Percentiles rank a stretch among this genome's conserved stretches.
phyloP scores from a whole-genome alignment of 2,888 invertebrate genomes.

The Coronaproctus castanopsis region DNA sequence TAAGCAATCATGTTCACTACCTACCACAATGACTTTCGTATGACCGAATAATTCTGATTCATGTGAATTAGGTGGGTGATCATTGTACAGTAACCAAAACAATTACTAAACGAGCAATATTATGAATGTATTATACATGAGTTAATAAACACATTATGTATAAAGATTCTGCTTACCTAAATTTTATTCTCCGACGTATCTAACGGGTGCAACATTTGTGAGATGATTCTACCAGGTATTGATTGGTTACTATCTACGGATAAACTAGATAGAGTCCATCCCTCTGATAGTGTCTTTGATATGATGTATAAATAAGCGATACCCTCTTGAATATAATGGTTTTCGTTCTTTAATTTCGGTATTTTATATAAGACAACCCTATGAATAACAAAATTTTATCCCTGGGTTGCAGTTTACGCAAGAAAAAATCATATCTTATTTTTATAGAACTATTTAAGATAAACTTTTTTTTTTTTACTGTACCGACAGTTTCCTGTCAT shows the following conservation, averaged over 20 bases:
- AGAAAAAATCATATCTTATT: too few species aligned
- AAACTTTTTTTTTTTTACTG: too few species aligned
- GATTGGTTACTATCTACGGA: conserved; percentile 41
- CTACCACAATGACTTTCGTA: conserved; percentile 69
- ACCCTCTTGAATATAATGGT: conserved; percentile 37
- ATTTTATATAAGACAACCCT: conserved; percentile 74
- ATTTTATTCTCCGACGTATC: neutral
- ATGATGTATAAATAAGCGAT: conserved; percentile 44
- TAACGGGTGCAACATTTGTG: conserved; percentile 20
- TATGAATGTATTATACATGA: conserved; percentile 17
- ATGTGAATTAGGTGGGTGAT: conserved; percentile 50
- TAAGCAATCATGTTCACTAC: conserved; percentile 48
- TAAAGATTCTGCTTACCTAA: too few species aligned
- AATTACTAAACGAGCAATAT: conserved; percentile 17
- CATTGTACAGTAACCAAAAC: conserved; percentile 57
- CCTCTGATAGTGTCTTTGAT: conserved; percentile 14
- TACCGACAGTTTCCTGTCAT: too few species aligned
- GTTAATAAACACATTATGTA: too few species aligned
- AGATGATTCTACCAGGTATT: conserved; percentile 42
- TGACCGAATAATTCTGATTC: conserved; percentile 47
- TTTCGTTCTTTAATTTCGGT: conserved; percentile 38
- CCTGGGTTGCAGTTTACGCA: neutral
- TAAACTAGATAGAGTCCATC: conserved; percentile 44
- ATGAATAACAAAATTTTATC: conserved; percentile 20
- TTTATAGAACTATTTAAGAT: too few species aligned